Base-by-base conservation (phyloP, 2,797 vertebrate species). In the Pseudochirops cupreus region DNA sequence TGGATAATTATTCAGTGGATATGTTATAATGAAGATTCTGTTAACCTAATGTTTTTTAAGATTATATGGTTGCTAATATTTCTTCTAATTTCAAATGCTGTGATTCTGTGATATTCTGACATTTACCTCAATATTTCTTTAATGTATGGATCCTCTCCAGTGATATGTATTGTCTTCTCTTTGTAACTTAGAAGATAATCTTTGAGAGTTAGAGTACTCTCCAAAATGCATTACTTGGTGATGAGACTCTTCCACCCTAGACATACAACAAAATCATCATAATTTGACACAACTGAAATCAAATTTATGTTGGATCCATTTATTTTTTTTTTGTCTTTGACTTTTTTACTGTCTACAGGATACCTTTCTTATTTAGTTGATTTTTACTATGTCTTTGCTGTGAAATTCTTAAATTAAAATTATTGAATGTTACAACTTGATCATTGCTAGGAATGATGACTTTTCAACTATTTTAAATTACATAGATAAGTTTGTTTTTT, bases 281-380 rank as follows among this genome's bases (percentile, higher is more conserved):
- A 18, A 0, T 12, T 1, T 24, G 4, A 94, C 52, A 58, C 31
- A 56, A 67, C 10, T 50, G 54, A 39, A 91, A 74, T 91, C 62
- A 92, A 74, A 9, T 55, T 91, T 18, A 53, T 2, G 1, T 28
- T n/a, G 5, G 29, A 0, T 52, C 28, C 31, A 55, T 59, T 59
- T 59, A 10, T 59, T n/a, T 29, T 74, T 28, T 74, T 6, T 21
- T 16, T 59, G 62, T 74, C 10, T 52, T 93, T 91, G 55, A n/a
- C 28, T 0, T 0, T 16, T 13, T 6, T 67, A 24, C 28, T 53
- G 46, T 24, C 5, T 12, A 7, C 0, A 31, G 52, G 29, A 0
- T 95, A 0, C 1, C 59, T 53, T 56, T 74, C 0, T 3, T 90
- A 16, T 59, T 91, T 55, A 55, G 5, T 3, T 67, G 1, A 5